phyloP scores from a whole-genome alignment of 2,888 invertebrate species.

The Schizotus pectinicornis region DNA sequence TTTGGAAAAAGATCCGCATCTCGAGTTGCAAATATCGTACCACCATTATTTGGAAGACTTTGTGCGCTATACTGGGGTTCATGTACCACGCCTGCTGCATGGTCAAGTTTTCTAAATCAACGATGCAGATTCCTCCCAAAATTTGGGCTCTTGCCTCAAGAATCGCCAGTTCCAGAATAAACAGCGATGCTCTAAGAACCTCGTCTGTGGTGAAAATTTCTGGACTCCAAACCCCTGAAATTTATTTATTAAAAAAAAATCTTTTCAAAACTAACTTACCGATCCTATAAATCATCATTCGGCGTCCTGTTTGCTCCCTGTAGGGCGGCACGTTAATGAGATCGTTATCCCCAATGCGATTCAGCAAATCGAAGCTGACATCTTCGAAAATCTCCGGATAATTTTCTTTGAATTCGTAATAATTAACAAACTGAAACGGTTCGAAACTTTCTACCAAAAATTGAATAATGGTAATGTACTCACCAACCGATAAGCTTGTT shows the following conservation, averaged over 20 bases:
- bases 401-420: constrained; percentile 74
- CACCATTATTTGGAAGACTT: constrained; percentile 71
- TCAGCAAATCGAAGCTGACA: constrained; percentile 69
- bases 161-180: constrained; percentile 73
- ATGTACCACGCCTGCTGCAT: constrained; percentile 75
- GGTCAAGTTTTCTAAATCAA: constrained; percentile 73
- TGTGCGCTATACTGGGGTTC: constrained; percentile 71
- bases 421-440: constrained; percentile 70
- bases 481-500: constrained; percentile 76
- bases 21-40: constrained; percentile 61
- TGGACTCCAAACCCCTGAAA: constrained; percentile 75
- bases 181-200: constrained; percentile 71
- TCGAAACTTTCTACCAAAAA: constrained; percentile 1
- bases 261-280: constrained; percentile 55
- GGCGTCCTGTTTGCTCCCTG: constrained; percentile 73
- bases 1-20: too few species aligned
- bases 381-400: constrained; percentile 71
- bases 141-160: constrained; percentile 77
- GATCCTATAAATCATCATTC: constrained; percentile 74
- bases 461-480: constrained; percentile 45
- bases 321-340: constrained; percentile 76
- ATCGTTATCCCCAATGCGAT: constrained; percentile 69
- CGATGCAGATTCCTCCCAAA: constrained; percentile 75
- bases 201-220: constrained; percentile 69
- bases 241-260: not conserved